phyloP scores from a whole-genome alignment of 2,113 vertebrate species.

The Seriola aureovittata region DNA sequence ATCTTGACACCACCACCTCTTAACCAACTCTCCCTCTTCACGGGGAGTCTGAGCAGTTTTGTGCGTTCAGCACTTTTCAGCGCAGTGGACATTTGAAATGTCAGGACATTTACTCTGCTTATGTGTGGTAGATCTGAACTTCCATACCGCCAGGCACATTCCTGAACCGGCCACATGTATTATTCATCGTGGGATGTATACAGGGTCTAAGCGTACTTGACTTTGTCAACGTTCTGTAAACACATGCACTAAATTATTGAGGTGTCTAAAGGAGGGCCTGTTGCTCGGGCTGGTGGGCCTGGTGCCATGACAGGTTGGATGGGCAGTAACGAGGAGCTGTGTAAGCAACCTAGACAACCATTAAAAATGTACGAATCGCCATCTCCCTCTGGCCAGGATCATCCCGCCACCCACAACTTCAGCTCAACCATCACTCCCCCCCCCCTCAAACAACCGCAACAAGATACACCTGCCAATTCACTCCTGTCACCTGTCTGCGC shows the following conservation, averaged over 20 bases:
- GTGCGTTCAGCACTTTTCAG: constrained; percentile 79
- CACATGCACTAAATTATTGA: constrained; percentile 84
- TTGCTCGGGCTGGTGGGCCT: constrained; percentile 50
- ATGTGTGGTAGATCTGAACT: constrained; percentile 76
- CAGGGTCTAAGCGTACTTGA: constrained; percentile 72
- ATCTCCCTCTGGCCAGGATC: constrained; percentile 51
- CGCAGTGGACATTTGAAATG: constrained; percentile 81
- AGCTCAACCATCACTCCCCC: constrained; percentile 2
- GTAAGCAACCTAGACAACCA: constrained; percentile 71
- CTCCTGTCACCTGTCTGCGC: constrained; percentile 55
- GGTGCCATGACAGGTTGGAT: constrained; percentile 72
- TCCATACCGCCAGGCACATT: constrained; percentile 73
- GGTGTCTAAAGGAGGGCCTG: constrained; percentile 69
- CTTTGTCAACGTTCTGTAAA: constrained; percentile 83
- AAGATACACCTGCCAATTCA: constrained; percentile 64
- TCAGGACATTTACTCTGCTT: constrained; percentile 84
- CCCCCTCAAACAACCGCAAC: constrained; percentile 24
- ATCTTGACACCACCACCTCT: constrained; percentile 17
- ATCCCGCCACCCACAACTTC: constrained; percentile 21
- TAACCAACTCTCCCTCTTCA: constrained; percentile 60
- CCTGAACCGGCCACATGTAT: constrained; percentile 74
- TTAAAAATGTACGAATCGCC: constrained; percentile 77
- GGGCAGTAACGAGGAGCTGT: constrained; percentile 73
- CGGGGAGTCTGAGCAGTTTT: constrained; percentile 62
- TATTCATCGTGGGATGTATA: constrained; percentile 77